Evolutionary conservation across 1,140 invertebrate species (phyloP).

Genomic region (Papilio aristodemus): DNA sequence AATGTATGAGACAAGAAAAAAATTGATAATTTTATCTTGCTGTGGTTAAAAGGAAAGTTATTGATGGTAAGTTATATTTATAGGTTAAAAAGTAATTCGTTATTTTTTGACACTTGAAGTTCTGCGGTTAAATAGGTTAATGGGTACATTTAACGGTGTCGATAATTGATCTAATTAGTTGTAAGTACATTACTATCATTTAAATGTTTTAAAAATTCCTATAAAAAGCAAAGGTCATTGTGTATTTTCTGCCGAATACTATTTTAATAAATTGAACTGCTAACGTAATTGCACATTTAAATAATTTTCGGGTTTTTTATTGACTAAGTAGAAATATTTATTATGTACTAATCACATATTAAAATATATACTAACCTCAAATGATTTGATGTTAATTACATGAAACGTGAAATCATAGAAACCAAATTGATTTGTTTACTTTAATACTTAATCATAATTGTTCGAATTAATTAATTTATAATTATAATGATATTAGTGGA

Average conservation of each 20-base stretch:
- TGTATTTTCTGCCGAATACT: constrained; percentile 9
- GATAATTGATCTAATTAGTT: constrained; percentile 47
- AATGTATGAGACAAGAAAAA: constrained; percentile 39
- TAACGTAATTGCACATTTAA: not conserved
- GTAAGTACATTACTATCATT: constrained; percentile 38
- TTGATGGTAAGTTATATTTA: constrained; percentile 44
- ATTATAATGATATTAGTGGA: too few species aligned
- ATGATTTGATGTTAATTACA: too few species aligned
- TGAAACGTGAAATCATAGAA: too few species aligned
- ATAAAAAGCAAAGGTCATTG: too few species aligned
- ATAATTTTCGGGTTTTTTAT: not conserved
- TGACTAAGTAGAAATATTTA: too few species aligned
- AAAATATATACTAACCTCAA: too few species aligned
- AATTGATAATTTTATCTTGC: constrained; percentile 42
- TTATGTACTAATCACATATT: too few species aligned
- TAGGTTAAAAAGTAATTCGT: constrained; percentile 28
- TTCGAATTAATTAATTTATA: too few species aligned
- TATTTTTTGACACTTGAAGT: constrained; percentile 33
- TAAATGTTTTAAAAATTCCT: not conserved
- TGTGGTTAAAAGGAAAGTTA: constrained; percentile 38
- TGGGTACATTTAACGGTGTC: constrained; percentile 38
- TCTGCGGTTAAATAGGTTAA: constrained; percentile 30
- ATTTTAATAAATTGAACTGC: not conserved
- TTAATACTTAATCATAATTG: too few species aligned
- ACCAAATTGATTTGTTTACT: too few species aligned